Evolutionary conservation across 2,113 vertebrate genomes (phyloP), one percentile per base, ranked within the genome.

Genomic region (Sinosuthora webbiana): DNA sequence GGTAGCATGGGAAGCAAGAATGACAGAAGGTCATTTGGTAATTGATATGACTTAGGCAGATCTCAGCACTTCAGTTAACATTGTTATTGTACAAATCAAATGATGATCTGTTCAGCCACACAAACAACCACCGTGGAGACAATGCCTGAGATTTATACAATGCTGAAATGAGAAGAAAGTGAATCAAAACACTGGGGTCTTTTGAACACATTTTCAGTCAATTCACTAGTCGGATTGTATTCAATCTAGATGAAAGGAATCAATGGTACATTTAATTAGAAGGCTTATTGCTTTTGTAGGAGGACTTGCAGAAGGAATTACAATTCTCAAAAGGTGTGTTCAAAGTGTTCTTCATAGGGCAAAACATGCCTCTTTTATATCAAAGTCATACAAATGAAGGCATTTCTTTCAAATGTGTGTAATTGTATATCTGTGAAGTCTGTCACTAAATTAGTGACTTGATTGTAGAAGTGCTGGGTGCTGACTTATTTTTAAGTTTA

Each of bases 261-360:
- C 95, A 89, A 94, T 95, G 53, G 68, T 64, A 81, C 50, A 95
- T 95, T 95, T 97, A 95, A 95, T 96, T 93, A 95, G 52, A 60
- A 87, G 12, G 15, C 68, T 92, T 96, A 94, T 94, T 96, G 71
- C 74, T 96, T 94, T 89, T 78, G n/a, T 91, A 78, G 94, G 52
- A 95, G 56, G 76, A 69, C 52, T 94, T 90, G 87, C 77, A 93
- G 79, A 95, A 95, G 41, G 95, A 95, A 84, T 80, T 91, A 59
- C n/a, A 94, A 57, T 73, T 94, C 71, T 70, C 53, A 62, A 56
- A 82, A 93, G 27, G 21, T 82, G 23, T 69, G 25, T 87, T 95
- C 62, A 44, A 39, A 86, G 47, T 85, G 52, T 74, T 80, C 55
- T 90, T 73, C 47, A 18, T 39, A 69, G 60, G 83, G 30, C 55